Percentiles rank a stretch among this genome's conserved stretches.
Conservation (phyloP, 2,113 vertebrate species). For the Tangachromis dhanisi region DNA sequence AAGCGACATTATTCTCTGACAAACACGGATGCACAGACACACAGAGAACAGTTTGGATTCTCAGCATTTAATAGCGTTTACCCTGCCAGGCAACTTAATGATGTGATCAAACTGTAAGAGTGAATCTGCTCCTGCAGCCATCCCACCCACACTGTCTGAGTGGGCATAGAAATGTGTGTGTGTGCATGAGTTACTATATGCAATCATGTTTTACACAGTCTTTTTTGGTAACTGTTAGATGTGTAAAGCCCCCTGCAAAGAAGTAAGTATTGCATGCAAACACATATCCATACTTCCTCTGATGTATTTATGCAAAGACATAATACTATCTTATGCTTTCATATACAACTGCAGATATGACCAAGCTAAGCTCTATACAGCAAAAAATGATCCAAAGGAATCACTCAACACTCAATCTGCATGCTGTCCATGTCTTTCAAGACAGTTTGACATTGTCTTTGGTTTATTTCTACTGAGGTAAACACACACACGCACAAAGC, state of each 20-base stretch:
- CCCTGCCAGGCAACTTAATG: slow-evolving; percentile 9
- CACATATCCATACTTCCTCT: not conserved
- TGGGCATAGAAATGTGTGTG: not conserved
- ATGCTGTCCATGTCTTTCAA: not conserved
- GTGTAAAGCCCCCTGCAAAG: not conserved
- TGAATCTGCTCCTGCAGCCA: slow-evolving; percentile 10
- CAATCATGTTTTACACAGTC: slow-evolving; percentile 5
- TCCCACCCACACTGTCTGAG: slow-evolving; percentile 34
- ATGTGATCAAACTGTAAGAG: slow-evolving; percentile 43
- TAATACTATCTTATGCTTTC: not conserved
- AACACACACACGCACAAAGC: not conserved
- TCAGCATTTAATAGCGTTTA: not conserved
- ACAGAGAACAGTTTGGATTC: not conserved
- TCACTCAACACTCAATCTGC: not conserved
- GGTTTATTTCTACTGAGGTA: not conserved
- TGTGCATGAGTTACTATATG: not conserved
- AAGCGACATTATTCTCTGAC: not conserved
- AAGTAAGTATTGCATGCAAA: not conserved
- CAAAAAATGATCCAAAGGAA: not conserved
- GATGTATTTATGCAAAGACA: not conserved
- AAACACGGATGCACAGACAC: not conserved
- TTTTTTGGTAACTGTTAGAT: slow-evolving; percentile 16
- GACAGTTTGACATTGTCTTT: not conserved
- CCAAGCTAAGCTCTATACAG: not conserved
- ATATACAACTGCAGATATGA: not conserved